A percentile compares a stretch with the other conserved stretches of the same genome.
Evolutionary conservation across 2,113 vertebrate species (phyloP).

Genomic region (Eulemur rufifrons): DNA sequence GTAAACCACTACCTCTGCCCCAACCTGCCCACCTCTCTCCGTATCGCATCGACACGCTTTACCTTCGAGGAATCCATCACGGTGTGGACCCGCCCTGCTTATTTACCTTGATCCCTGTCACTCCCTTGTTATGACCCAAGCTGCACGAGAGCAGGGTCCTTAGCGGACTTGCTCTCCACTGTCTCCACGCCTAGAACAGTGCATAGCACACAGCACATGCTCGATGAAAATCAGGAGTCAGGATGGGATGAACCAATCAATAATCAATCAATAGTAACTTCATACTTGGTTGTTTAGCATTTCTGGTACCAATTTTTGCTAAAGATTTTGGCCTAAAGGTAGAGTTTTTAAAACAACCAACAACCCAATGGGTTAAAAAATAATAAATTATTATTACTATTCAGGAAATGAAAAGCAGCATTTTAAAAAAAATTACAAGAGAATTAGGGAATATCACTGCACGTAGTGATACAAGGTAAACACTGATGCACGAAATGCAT

Average conservation of each 20-base stretch:
- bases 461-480: background rate
- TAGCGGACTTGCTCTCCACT: background rate
- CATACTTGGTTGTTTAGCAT: background rate
- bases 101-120: background rate
- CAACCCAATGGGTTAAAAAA: background rate
- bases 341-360: background rate
- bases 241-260: background rate
- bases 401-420: background rate
- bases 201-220: background rate
- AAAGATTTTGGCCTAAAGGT: background rate
- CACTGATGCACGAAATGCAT: background rate
- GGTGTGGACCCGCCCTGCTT: background rate
- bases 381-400: background rate
- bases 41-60: background rate
- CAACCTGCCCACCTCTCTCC: background rate
- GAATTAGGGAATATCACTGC: background rate
- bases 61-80: background rate
- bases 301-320: background rate
- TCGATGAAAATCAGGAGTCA: background rate
- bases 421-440: background rate
- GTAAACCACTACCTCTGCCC: background rate
- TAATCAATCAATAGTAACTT: background rate
- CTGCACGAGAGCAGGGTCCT: rapidly evolving
- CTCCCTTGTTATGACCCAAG: background rate
- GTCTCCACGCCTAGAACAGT: background rate